Base-by-base conservation (phyloP, 2,113 vertebrate species). In the Chaetura pelagica region DNA sequence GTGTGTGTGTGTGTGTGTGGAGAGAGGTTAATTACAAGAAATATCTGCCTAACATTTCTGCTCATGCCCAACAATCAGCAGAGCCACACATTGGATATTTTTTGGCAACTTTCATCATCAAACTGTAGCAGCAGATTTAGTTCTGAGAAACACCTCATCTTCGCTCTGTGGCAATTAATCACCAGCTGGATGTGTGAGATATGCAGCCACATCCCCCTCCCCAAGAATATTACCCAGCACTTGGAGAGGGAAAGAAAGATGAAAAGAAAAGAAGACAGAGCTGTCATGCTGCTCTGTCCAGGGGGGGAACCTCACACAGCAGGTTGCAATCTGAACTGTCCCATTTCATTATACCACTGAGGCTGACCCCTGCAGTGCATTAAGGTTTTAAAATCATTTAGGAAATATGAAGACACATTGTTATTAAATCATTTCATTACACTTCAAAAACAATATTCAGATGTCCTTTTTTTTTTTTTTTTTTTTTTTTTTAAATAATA, bases 181-280 rank as follows among this genome's bases (percentile, higher is more conserved):
- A 91, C 88, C 96, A 96, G 90, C 96, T 97, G 94, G 81, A 96
- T 72, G 84, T 82, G n/a, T 66, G 87, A 96, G 96, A 96, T 96
- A 94, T 72, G 62, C 83, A 82, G n/a, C n/a, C 80, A 84, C 78
- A 82, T 87, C 48, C 23, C 29, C 8, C 27, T 82, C 69, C 80
- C 77, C 64, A 72, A 87, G 84, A 77, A 87, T 64, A 90, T 93
- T 87, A 90, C 71, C 75, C 67, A 71, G 54, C n/a, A 58, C 87
- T 96, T 80, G 76, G 72, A 80, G 86, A 90, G 89, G 81, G 44
- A 93, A 94, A 38, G 75, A 67, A 94, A 93, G 95, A 95, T 96
- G 57, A 96, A 95, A 91, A 90, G 81, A 55, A 87, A 89, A 82
- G 48, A 84, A 94, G 91, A 83, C 82, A 90, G 96, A 87, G 69